Evolutionary conservation across 2,113 vertebrate species (phyloP).

Genomic region (Seriola aureovittata): DNA sequence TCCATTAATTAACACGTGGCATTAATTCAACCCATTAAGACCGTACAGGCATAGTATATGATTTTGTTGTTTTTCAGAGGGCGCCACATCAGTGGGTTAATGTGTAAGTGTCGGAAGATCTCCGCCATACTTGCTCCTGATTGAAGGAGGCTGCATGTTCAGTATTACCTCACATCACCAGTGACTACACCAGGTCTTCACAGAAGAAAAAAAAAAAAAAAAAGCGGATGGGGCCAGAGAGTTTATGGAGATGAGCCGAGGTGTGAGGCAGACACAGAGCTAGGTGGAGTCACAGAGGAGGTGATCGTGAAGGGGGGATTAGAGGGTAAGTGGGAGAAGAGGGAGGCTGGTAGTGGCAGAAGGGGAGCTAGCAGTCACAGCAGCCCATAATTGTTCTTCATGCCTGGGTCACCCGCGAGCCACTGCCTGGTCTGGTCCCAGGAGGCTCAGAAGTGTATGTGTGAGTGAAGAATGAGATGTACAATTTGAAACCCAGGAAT

Average conservation of each 20-base stretch:
- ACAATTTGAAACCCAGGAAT: background rate
- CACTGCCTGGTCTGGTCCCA: conserved; percentile 25
- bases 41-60: too few relatives aligned
- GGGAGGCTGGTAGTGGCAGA: conserved; percentile 22
- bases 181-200: background rate
- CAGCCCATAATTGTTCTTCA: conserved; percentile 71
- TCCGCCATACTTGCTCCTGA: background rate
- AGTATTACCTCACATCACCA: background rate
- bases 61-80: too few relatives aligned
- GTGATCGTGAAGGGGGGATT: conserved; percentile 40
- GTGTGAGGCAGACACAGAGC: background rate
- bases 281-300: conserved; percentile 26
- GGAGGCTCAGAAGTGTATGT: background rate
- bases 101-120: background rate
- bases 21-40: too few relatives aligned
- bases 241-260: conserved; percentile 14
- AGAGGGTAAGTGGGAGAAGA: conserved; percentile 37
- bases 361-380: conserved; percentile 43
- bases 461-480: background rate
- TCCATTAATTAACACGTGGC: background rate
- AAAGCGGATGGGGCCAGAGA: background rate
- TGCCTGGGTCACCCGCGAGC: conserved; percentile 43
- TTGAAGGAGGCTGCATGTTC: background rate
- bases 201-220: background rate
- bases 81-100: background rate